Conservation (phyloP, 2,113 vertebrate genomes). For the Baryphthengus martii region DNA sequence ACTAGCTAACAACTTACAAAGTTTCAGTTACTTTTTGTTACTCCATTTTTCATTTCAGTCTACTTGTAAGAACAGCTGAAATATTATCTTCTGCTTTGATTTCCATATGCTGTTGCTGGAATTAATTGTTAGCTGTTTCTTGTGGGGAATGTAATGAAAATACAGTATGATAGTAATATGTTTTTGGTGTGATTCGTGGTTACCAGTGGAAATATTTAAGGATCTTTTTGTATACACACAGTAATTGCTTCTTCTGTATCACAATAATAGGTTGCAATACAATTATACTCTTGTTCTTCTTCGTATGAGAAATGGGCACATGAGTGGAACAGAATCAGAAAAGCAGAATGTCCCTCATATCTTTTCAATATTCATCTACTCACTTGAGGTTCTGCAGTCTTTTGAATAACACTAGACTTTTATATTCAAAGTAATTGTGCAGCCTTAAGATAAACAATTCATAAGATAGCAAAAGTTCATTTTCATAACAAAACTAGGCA, state of each 20-base stretch:
- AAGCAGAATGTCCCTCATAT: constrained; percentile 1
- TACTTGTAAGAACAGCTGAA: background rate
- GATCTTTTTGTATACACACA: background rate
- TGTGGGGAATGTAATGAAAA: background rate
- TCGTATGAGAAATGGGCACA: background rate
- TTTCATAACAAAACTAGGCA: constrained; percentile 59
- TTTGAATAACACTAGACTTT: constrained; percentile 44
- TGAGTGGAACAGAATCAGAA: background rate
- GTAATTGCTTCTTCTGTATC: constrained; percentile 41
- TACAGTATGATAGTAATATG: background rate
- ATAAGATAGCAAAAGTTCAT: constrained; percentile 57
- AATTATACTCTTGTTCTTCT: constrained; percentile 11
- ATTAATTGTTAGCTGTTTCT: constrained; percentile 4
- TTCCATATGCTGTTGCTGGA: background rate
- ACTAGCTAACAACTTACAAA: background rate
- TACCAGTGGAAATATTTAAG: constrained; percentile 7
- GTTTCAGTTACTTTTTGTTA: background rate
- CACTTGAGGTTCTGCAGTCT: constrained; percentile 49
- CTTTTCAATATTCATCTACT: constrained; percentile 45
- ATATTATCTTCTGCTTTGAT: background rate
- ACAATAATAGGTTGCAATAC: background rate
- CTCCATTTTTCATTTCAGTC: background rate
- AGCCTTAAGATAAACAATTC: constrained; percentile 64
- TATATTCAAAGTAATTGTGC: constrained; percentile 38
- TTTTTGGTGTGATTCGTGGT: background rate